These are phyloP conservation scores for Pandemis heparana DNA, from an alignment of 2,888 invertebrate genomes.

Conservation along the genomic window DNA sequence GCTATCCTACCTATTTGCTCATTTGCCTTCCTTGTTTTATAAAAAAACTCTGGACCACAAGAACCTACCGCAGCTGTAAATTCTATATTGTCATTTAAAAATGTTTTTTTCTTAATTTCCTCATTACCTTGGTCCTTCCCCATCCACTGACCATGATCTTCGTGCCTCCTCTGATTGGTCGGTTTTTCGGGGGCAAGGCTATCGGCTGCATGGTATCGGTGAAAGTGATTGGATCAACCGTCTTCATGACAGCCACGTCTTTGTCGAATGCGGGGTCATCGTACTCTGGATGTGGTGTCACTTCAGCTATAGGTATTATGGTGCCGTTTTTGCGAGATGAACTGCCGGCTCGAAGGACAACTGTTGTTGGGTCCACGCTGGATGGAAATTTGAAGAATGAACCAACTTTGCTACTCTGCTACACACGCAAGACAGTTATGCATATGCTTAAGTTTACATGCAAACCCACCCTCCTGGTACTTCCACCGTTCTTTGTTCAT, in stretches of 20 bases:
- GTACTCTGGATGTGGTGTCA: slow-evolving; percentile 72
- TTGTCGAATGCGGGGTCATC: slow-evolving; percentile 73
- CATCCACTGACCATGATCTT: slow-evolving; percentile 72
- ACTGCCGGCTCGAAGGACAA: slow-evolving; percentile 80
- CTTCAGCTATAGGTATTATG: slow-evolving; percentile 71
- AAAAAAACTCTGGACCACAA: too few relatives aligned
- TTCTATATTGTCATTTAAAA: too few relatives aligned
- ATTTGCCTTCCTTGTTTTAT: too few relatives aligned
- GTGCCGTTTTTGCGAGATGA: slow-evolving; percentile 73
- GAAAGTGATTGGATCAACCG: slow-evolving; percentile 67
- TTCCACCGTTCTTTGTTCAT: too few relatives aligned
- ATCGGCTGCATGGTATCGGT: slow-evolving; percentile 66
- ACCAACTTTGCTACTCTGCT: too few relatives aligned
- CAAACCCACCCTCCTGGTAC: too few relatives aligned
- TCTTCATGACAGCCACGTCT: slow-evolving; percentile 76
- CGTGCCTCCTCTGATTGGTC: slow-evolving; percentile 57
- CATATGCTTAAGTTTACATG: too few relatives aligned
- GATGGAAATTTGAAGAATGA: slow-evolving; percentile 34
- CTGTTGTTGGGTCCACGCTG: slow-evolving; percentile 71
- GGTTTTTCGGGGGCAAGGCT: slow-evolving; percentile 55
- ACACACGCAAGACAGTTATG: too few relatives aligned
- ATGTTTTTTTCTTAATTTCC: background rate
- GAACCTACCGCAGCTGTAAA: too few relatives aligned
- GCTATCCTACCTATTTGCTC: too few relatives aligned
- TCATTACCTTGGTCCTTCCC: slow-evolving; percentile 69